Evolutionary conservation across 2,888 invertebrate genomes (phyloP), one percentile per base, ranked within the genome.

Genomic region (Agonopterix subpropinquella): DNA sequence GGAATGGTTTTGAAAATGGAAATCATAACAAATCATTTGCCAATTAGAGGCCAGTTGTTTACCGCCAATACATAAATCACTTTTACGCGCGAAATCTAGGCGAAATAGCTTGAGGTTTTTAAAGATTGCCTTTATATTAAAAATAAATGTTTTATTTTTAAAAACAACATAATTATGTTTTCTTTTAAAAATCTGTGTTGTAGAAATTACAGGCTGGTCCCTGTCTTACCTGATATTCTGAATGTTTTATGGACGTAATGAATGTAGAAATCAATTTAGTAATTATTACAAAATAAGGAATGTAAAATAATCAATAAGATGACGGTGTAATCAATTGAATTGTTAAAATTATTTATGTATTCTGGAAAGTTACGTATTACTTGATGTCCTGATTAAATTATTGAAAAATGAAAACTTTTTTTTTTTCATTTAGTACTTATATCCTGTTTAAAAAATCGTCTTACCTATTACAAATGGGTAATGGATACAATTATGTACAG

Each of bases 331-430:
- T 80, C 81, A 65, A 78, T 78, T 77, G 74, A 84, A 80, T 74
- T 84, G 83, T 86, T 84, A 80, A 80, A 77, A 81, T 80, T 80
- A 82, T 83, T 82, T 81, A 79, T 83, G 80, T 81, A 82, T 80
- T 82, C 83, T 77, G 83, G 75, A 77, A 78, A 80, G 81, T 82
- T 86, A 77, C 76, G 70, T 80, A 82, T 80, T 80, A 82, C 77
- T 85, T 84, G 80, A 80, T 84, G 85, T 87, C 86, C 82, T 78
- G 80, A 87, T 80, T 85, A 87, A 86, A 87, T 80, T 81, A 85
- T 81, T 78, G 75, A 71, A 81, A 82, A 73, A n/a, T n/a, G n/a
- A 42, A 11, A n/a, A n/a, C 1, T 5, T 5, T 4, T 1, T 42
- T 42, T 41, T 1, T 41, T 41, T 41, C 7, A 41, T 41, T 37